Base-by-base conservation (phyloP, 1,140 invertebrate species). In the Dolichoris vasculosae region DNA sequence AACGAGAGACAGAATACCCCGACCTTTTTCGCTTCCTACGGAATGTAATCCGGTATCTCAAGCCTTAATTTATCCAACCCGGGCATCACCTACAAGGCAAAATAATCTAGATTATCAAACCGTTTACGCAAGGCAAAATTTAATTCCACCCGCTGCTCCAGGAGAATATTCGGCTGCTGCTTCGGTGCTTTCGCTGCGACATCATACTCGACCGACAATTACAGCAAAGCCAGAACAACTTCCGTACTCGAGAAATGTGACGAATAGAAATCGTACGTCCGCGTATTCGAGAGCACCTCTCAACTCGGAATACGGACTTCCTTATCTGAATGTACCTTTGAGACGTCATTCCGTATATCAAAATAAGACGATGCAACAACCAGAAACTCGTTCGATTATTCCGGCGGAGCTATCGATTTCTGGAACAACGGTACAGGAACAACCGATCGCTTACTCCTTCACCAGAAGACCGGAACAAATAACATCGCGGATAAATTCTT, bases 1-100 rank as follows among this genome's bases (percentile, higher is more conserved):
- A 43, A 1, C 40, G 0, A 35, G 11, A 2, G 79, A 85, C 20
- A 77, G 63, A 43, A n/a, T 82, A 9, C 85, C 85, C 11, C 55
- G 85, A n/a, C 85, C 85, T 6, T 86, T 86, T 38, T 77, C 80
- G 0, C 30, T 86, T 20, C 51, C 73, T 2, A 32, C 77, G 2
- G 75, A 78, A 2, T 11, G 7, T 13, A 67, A 32, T 83, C 59
- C 82, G 20, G 32, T 75, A 2, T 2, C 40, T 11, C 2, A 30
- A 46, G 20, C 26, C 23, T 26, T 46, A 32, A 32, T 13, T 46
- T 46, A 43, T 67, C 13, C 59, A 46, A 46, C 23, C 0, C 38
- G 11, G 0, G 32, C 38, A 26, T 3, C 78, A 1, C 46, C 38
- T 0, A 43, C 20, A 40, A 30, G 26, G 20, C 59, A 30, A n/a